Conservation (phyloP, 2,888 invertebrate genomes). For the Caenorhabditis sulstoni region DNA sequence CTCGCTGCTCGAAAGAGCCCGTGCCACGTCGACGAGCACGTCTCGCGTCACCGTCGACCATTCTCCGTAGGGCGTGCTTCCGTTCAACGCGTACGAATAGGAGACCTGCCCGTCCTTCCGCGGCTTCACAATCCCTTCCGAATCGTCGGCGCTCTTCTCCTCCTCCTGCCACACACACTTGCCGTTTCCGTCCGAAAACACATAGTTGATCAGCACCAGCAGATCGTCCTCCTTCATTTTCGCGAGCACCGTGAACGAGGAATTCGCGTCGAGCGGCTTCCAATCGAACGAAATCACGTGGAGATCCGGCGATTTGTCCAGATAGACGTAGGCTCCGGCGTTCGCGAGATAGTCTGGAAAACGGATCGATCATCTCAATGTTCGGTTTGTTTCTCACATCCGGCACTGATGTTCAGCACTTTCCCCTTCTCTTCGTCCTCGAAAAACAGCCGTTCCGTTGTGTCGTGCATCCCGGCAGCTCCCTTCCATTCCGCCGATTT, state of each 20-base stretch:
- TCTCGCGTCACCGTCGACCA: slow-evolving; percentile 70
- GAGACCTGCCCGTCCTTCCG: slow-evolving; percentile 59
- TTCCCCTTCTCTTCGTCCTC: slow-evolving; percentile 53
- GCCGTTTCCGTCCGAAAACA: slow-evolving; percentile 49
- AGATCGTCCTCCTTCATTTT: slow-evolving; percentile 58
- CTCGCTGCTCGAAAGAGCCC: slow-evolving; percentile 67
- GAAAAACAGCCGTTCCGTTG: slow-evolving; percentile 65
- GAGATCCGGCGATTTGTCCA: slow-evolving; percentile 61
- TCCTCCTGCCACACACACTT: slow-evolving; percentile 68
- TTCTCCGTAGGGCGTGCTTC: slow-evolving; percentile 23
- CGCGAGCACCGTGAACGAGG: slow-evolving; percentile 69
- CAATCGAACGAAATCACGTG: slow-evolving; percentile 67
- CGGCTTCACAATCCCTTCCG: slow-evolving; percentile 20
- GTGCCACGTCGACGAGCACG: slow-evolving; percentile 70
- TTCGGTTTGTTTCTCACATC: background rate
- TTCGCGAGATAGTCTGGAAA: slow-evolving; percentile 63
- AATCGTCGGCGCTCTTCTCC: slow-evolving; percentile 27
- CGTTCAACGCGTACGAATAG: slow-evolving; percentile 63
- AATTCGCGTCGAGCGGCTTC: slow-evolving; percentile 63
- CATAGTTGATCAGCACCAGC: slow-evolving; percentile 70
- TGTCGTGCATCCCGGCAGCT: slow-evolving; percentile 62
- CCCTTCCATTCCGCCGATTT: slow-evolving; percentile 67
- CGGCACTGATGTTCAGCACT: slow-evolving; percentile 65
- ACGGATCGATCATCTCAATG: background rate
- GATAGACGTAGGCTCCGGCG: slow-evolving; percentile 67